Conservation (phyloP, 2,113 vertebrate genomes). For the Lepidiolamprologus cunningtoni region DNA sequence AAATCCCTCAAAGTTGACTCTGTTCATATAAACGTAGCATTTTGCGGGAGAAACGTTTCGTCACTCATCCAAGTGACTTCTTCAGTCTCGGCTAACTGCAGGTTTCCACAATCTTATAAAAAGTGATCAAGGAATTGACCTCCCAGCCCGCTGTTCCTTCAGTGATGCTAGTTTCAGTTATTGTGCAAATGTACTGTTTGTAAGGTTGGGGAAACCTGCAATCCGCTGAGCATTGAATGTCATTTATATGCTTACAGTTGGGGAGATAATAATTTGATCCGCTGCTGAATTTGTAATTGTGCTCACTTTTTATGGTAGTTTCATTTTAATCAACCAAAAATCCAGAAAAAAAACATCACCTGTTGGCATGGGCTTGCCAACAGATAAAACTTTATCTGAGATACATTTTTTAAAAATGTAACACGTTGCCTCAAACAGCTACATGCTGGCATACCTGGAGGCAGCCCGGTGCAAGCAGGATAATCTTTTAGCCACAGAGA, state of each 20-base stretch:
- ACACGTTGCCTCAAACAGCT: not conserved
- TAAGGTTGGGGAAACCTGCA: not conserved
- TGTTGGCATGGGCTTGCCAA: not conserved
- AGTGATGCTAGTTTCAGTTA: not conserved
- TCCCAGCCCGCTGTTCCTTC: not conserved
- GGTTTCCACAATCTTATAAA: not conserved
- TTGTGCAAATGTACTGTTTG: not conserved
- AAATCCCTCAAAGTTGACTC: not conserved
- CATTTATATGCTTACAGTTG: not conserved
- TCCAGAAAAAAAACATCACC: not conserved
- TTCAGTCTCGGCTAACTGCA: not conserved
- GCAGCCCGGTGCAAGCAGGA: not conserved
- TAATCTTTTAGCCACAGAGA: not conserved
- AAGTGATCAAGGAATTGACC: not conserved
- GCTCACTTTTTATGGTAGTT: not conserved
- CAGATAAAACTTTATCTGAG: not conserved
- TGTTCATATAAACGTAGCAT: accelerated
- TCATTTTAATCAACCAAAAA: not conserved
- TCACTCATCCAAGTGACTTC: not conserved
- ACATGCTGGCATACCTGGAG: not conserved
- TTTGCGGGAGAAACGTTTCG: not conserved
- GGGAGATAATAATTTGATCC: not conserved
- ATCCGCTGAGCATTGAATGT: not conserved
- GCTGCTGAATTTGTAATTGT: not conserved
- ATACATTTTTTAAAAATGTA: not conserved